These are phyloP conservation scores for Tryphoninae sp. DNA, from an alignment of 2,888 invertebrate genomes.

Conservation along the genomic window DNA sequence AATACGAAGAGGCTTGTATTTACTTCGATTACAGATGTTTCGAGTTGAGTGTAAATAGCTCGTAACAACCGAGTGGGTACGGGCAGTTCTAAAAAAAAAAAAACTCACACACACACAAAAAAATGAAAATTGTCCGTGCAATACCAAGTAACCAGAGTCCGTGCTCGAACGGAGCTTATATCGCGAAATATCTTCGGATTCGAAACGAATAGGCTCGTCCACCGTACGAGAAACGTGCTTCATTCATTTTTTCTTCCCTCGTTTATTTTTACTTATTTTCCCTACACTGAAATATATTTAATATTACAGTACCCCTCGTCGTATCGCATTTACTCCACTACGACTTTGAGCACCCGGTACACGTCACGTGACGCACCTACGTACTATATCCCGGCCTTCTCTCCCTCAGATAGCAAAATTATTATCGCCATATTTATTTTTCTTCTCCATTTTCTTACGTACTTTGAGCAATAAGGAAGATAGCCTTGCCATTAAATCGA, in stretches of 20 bases:
- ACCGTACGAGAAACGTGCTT: conserved; percentile 42
- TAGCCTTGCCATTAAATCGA: conserved; percentile 65
- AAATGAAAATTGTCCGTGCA: neutral
- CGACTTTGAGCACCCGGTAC: conserved; percentile 7
- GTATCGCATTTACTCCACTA: conserved; percentile 13
- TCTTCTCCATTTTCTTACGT: conserved; percentile 19
- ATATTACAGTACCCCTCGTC: conserved; percentile 15
- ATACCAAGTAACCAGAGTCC: neutral
- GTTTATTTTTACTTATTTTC: conserved; percentile 1
- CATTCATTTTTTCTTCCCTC: conserved; percentile 20
- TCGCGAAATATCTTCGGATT: conserved; percentile 23
- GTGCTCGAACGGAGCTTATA: neutral
- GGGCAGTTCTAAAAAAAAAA: conserved; percentile 30
- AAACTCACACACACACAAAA: neutral
- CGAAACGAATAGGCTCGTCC: neutral
- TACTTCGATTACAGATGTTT: conserved; percentile 53
- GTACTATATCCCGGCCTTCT: conserved; percentile 5
- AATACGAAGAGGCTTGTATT: conserved; percentile 43
- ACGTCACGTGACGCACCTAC: conserved; percentile 25
- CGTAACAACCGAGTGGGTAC: conserved; percentile 49
- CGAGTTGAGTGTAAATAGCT: conserved; percentile 41
- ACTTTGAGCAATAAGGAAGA: conserved; percentile 75
- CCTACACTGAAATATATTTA: conserved; percentile 5
- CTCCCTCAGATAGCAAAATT: conserved; percentile 18
- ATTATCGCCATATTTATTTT: conserved; percentile 24